Evolutionary conservation across 2,113 vertebrate genomes (phyloP).

Genomic region (Odontesthes bonariensis): DNA sequence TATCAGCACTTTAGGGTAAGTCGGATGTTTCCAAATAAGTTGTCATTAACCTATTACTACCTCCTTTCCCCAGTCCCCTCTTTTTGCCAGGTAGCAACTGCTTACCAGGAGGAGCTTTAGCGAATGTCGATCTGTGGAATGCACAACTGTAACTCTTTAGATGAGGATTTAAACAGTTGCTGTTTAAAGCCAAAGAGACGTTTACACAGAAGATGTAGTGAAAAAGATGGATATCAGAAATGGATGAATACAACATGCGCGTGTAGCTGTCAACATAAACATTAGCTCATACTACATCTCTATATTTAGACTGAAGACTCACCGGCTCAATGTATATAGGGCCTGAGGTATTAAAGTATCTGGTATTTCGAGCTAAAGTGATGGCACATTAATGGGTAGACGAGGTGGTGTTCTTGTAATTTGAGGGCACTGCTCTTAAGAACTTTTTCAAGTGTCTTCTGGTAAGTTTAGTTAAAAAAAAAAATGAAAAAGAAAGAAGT

Average conservation of each 20-base stretch:
- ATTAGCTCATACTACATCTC: background rate
- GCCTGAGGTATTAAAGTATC: too few species aligned
- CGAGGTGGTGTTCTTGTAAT: too few species aligned
- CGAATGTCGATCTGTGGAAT: too few species aligned
- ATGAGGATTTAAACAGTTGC: too few species aligned
- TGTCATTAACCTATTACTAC: background rate
- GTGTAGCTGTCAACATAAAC: background rate
- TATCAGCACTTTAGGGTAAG: constrained; percentile 99
- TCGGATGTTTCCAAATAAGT: background rate
- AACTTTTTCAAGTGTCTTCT: background rate
- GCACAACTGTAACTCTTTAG: too few species aligned
- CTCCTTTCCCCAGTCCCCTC: background rate
- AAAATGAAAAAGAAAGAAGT: background rate
- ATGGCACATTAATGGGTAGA: background rate
- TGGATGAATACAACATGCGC: background rate
- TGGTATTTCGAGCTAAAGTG: background rate
- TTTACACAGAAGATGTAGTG: background rate
- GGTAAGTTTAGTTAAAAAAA: background rate
- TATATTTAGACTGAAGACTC: too few species aligned
- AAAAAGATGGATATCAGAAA: background rate
- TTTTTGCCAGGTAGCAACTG: background rate
- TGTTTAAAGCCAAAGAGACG: background rate
- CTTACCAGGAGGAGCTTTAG: too few species aligned
- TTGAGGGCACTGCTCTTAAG: too few species aligned
- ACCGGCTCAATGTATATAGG: too few species aligned